Evolutionary conservation across 2,113 vertebrate species (phyloP), one percentile per base, ranked within the genome.

Genomic region (Uria aalge): DNA sequence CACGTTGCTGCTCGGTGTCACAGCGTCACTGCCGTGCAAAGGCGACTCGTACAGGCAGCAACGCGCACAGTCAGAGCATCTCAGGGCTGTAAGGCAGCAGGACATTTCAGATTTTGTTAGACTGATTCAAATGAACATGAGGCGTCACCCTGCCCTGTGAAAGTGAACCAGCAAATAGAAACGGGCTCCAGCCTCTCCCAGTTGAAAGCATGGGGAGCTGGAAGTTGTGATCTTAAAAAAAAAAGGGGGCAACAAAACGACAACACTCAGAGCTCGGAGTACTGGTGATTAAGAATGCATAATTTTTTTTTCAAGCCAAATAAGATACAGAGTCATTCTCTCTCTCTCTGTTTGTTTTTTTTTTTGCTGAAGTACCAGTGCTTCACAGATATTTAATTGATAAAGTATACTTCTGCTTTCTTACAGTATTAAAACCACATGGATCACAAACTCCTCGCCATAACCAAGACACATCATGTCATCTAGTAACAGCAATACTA

Each of bases 1-100:
- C 57, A 7, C 5, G 4, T 5, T 40, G 34, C 38, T 73, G 53
- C 53, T 53, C 3, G 0, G 15, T 15, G 38, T 52, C 76, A 68
- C 59, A n/a, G n/a, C 2, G 1, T 34, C 55, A 15, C 38, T 2
- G 5, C 4, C 36, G 9, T 5, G 29, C 12, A 21, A 30, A 56
- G 30, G 41, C 11, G 71, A 48, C 20, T 40, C 0, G 0, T 8
- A 21, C 48, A 21, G n/a, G 56, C 64, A 90, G 74, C 34, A 67
- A 20, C 0, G 0, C 3, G 47, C 52, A 36, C 32, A 59, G 43
- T 5, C 60, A 36, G 27, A 68, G 77, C 77, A 76, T 1, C 71
- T 48, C 53, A 13, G 34, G 7, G 56, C n/a, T 59, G 15, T 32
- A 30, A 48, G 21, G 27, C 5, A 79, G 56, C 57, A 64, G 34